phyloP scores from a whole-genome alignment of 2,888 invertebrate species.

The Nephrocerus scutellatus region DNA sequence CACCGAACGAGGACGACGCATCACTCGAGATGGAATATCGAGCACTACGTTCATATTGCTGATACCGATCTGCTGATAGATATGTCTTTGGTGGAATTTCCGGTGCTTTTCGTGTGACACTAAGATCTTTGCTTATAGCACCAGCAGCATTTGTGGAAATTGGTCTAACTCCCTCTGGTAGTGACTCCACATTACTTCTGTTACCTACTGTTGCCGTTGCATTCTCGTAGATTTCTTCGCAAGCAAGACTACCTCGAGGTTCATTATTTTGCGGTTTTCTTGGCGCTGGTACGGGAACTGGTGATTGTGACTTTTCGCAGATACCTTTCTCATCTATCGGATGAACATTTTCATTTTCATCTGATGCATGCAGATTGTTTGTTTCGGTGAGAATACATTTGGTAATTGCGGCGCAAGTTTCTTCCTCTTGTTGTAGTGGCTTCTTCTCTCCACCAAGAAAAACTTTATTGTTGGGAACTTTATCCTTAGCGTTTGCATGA shows the following conservation, averaged over 20 bases:
- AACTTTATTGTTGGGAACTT: slow-evolving; percentile 35
- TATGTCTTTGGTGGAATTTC: slow-evolving; percentile 33
- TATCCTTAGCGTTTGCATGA: slow-evolving; percentile 33
- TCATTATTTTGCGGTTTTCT: slow-evolving; percentile 30
- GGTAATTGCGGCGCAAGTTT: not conserved
- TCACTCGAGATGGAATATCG: slow-evolving; percentile 39
- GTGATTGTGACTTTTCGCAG: slow-evolving; percentile 4
- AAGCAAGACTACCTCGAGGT: slow-evolving; percentile 13
- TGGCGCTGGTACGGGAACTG: slow-evolving; percentile 41
- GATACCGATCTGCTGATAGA: slow-evolving; percentile 23
- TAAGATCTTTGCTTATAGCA: slow-evolving; percentile 26
- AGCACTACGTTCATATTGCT: slow-evolving; percentile 15
- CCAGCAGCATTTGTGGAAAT: slow-evolving; percentile 19
- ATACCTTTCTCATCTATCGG: slow-evolving; percentile 9
- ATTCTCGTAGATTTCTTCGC: slow-evolving; percentile 23
- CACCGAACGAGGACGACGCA: slow-evolving; percentile 32
- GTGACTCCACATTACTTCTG: slow-evolving; percentile 1
- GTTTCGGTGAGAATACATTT: slow-evolving; percentile 30
- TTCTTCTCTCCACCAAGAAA: no score
- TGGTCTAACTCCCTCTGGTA: slow-evolving; percentile 10
- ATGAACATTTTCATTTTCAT: slow-evolving; percentile 40
- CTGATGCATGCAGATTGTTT: slow-evolving; percentile 35
- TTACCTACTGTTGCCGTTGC: not conserved
- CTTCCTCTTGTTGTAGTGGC: no score
- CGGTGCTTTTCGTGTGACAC: slow-evolving; percentile 28